Conservation (phyloP, 2,888 invertebrate genomes). For the Drosophila longiperda region DNA sequence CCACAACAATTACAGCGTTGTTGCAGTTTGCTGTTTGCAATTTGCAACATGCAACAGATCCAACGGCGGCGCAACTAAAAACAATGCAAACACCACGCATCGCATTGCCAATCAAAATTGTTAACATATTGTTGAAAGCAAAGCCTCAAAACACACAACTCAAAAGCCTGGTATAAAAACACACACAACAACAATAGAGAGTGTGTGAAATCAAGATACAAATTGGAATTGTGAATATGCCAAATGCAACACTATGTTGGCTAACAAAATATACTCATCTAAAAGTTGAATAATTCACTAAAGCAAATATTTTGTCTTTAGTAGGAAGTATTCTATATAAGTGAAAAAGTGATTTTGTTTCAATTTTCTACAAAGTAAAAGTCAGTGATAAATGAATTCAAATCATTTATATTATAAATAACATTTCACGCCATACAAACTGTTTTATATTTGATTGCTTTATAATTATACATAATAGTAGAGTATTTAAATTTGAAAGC, state of each 20-base stretch:
- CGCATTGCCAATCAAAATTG: constrained; percentile 70
- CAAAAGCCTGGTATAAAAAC: constrained; percentile 41
- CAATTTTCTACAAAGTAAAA: background rate
- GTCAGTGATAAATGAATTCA: background rate
- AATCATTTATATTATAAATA: background rate
- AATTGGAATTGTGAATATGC: constrained; percentile 31
- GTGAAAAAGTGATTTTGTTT: background rate
- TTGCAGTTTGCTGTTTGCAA: constrained; percentile 42
- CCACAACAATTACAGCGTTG: constrained; percentile 51
- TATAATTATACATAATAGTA: constrained; percentile 6
- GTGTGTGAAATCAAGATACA: constrained; percentile 51
- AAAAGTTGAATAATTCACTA: background rate
- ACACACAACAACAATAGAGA: constrained; percentile 23
- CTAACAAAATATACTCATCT: constrained; percentile 19
- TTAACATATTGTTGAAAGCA: constrained; percentile 66
- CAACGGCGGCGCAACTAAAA: constrained; percentile 43
- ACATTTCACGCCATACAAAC: background rate
- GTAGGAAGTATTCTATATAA: background rate
- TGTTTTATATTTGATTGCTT: background rate
- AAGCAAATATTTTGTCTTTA: background rate
- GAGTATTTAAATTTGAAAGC: background rate
- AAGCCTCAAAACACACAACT: constrained; percentile 44
- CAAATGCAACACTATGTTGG: constrained; percentile 23
- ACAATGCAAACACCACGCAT: constrained; percentile 70
- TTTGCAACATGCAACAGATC: constrained; percentile 75